phyloP scores from a whole-genome alignment of 2,797 vertebrate species.

The Etheostoma perlongum region DNA sequence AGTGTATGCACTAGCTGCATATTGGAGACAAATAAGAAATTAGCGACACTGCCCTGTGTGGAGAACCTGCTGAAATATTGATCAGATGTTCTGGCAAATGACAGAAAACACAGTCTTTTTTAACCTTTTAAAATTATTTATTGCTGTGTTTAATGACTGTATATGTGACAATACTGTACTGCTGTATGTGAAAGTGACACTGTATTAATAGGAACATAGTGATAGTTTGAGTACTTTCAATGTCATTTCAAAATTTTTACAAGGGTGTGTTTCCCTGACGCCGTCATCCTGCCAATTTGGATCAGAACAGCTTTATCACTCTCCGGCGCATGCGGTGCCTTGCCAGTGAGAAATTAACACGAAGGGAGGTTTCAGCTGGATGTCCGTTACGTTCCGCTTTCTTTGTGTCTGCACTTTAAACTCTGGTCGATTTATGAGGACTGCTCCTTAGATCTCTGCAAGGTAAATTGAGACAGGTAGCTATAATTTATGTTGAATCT shows the following conservation, averaged over 20 bases:
- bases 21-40: not conserved
- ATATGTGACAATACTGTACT: constrained; percentile 56
- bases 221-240: constrained; percentile 53
- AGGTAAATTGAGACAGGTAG: too few relatives aligned
- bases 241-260: constrained; percentile 57
- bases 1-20: not conserved
- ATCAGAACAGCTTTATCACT: too few relatives aligned
- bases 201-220: constrained; percentile 58
- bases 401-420: too few relatives aligned
- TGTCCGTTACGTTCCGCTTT: too few relatives aligned
- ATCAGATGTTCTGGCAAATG: constrained; percentile 11
- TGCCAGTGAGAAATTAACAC: too few relatives aligned
- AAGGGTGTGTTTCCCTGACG: too few relatives aligned
- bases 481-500: too few relatives aligned
- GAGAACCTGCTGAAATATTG: constrained; percentile 18
- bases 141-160: constrained; percentile 58
- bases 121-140: constrained; percentile 66
- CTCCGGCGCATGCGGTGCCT: too few relatives aligned
- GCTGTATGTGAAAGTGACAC: constrained; percentile 43
- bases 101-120: constrained; percentile 34
- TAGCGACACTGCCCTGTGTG: not conserved
- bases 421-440: too few relatives aligned
- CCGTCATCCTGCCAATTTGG: too few relatives aligned
- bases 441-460: too few relatives aligned
- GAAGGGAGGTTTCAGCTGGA: too few relatives aligned